phyloP scores from a whole-genome alignment of 1,140 invertebrate genomes.

The Panulirus ornatus region DNA sequence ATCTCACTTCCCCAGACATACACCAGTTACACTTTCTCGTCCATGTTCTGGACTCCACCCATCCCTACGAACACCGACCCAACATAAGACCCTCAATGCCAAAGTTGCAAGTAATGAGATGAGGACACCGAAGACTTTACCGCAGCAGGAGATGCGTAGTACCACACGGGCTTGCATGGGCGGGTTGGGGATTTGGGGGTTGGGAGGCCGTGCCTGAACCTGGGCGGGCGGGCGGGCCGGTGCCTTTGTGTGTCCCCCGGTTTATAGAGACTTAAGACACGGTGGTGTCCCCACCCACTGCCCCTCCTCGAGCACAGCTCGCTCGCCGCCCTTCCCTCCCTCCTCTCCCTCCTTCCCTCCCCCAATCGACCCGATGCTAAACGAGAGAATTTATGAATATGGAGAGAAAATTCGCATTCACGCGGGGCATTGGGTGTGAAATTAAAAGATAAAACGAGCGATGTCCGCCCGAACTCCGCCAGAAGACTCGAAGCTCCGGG shows the following conservation, averaged over 20 bases:
- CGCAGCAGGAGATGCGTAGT: too few species aligned
- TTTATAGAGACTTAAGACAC: constrained; percentile 26
- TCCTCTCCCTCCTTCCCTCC: background rate
- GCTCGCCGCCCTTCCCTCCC: constrained; percentile 1
- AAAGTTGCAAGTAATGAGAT: too few species aligned
- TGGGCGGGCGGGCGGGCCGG: background rate
- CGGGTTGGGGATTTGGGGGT: too few species aligned
- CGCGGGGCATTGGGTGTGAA: constrained; percentile 63
- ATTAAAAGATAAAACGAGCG: constrained; percentile 70
- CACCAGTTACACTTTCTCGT: too few species aligned
- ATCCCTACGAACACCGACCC: too few species aligned
- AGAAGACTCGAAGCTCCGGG: background rate
- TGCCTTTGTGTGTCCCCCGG: constrained; percentile 27
- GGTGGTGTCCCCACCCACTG: too few species aligned
- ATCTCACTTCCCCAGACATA: too few species aligned
- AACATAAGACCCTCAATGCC: too few species aligned
- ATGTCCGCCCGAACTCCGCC: constrained; percentile 46
- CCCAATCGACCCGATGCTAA: constrained; percentile 67
- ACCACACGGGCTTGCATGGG: too few species aligned
- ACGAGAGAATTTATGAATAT: constrained; percentile 73
- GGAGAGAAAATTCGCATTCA: constrained; percentile 72
- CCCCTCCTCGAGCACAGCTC: constrained; percentile 14
- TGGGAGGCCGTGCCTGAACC: background rate
- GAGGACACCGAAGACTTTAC: too few species aligned
- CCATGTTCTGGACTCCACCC: too few species aligned